Base-by-base conservation (phyloP, 2,888 invertebrate species). In the Microctonus aethiopoides region DNA sequence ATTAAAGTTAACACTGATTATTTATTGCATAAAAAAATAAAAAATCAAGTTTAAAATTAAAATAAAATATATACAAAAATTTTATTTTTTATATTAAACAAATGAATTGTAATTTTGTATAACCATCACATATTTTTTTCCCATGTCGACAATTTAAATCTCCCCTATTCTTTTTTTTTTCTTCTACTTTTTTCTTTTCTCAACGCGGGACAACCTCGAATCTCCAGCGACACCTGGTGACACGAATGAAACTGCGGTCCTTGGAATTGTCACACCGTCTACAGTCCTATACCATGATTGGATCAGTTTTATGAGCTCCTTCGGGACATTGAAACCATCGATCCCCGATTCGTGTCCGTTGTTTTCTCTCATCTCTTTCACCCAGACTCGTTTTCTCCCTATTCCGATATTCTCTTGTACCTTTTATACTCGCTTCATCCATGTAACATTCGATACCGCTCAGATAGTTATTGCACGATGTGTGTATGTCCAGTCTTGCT, bases 291-390 rank as follows among this genome's bases (percentile, higher is more conserved):
- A 34, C 86, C 84, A 88, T 87, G 88, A 88, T 88, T 88, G 87
- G 88, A 88, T 88, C 87, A 87, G 86, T 87, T 88, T 88, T 88
- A 88, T 84, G 87, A 86, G 86, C 80, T 84, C 87, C 85, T 86
- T 63, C 73, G 87, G 87, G 87, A 87, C 86, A 85, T 86, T 86
- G 86, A 86, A 84, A 83, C 80, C 85, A 84, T 84, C 86, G 83
- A 83, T 84, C 80, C 79, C 68, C 59, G 64, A 46, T 46, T 46
- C 39, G 39, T 68, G 34, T 54, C 26, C 65, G 32, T 39, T 71
- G 56, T 69, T 72, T 74, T 72, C 54, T 26, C 52, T 56, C 34
- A 46, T 52, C 60, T 68, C 56, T 62, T 65, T 70, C 46, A 39
- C 54, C n/a, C 10, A 20, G 20, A 46, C 16, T n/a, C 16, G 46